A percentile compares a stretch with the other conserved stretches of the same genome.
Evolutionary conservation across 2,113 vertebrate genomes (phyloP).

Genomic region (Sylvietta virens): DNA sequence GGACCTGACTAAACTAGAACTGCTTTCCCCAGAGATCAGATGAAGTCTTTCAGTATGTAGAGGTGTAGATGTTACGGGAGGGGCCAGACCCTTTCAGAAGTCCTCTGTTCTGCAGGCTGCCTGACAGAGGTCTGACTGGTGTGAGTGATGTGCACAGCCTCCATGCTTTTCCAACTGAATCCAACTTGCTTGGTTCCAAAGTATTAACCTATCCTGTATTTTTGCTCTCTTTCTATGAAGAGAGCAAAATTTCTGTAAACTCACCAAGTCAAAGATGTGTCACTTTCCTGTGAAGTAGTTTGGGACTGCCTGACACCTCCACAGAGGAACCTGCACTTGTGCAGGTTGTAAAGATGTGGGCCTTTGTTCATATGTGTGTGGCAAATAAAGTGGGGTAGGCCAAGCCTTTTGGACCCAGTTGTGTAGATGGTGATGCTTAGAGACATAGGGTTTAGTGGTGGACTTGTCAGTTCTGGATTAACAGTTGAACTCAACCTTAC

Average conservation of each 20-base stretch:
- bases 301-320: background rate
- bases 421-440: background rate
- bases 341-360: background rate
- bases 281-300: background rate
- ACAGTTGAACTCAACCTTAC: background rate
- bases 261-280: background rate
- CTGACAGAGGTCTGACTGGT: background rate
- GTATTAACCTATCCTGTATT: background rate
- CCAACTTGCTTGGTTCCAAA: background rate
- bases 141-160: background rate
- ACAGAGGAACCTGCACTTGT: background rate
- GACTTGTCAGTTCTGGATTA: background rate
- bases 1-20: background rate
- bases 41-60: background rate
- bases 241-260: no score
- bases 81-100: background rate
- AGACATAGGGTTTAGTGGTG: background rate
- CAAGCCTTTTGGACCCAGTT: background rate
- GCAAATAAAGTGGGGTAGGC: background rate
- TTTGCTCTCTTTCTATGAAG: background rate
- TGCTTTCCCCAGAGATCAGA: background rate
- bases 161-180: background rate
- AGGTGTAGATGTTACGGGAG: background rate
- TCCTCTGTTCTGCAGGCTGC: background rate
- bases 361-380: background rate